Base-by-base conservation (phyloP, 2,888 invertebrate species). In the Athripsodes cinereus region DNA sequence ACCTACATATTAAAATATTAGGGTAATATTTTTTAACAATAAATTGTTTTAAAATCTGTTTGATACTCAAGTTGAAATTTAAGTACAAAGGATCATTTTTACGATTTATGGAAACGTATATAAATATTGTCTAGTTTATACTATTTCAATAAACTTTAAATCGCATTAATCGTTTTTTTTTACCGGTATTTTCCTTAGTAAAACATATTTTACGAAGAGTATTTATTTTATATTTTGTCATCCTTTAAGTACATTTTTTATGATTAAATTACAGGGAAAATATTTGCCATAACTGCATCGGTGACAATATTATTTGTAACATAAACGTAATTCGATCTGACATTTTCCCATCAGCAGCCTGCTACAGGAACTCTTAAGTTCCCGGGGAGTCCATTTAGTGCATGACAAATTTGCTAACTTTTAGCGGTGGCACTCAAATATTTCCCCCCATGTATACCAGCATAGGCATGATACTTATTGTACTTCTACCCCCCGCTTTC, bases 331-430 rank as follows among this genome's bases (percentile, higher is more conserved):
- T 48, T 21, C 6, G 48, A 20, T 48, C 11, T 11, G 21, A 21
- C 48, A 48, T 48, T 20, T 20, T 48, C 21, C 11, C 21, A 40
- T 40, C 40, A 26, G 26, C 22, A 16, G 2, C 5, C 3, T 5
- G 48, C 48, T 2, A 48, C 47, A 20, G 57, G 48, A 21, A 52
- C 50, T 48, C 26, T 26, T 5, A 16, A 40, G 40, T 40, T 40
- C 40, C 40, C 40, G 40, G 13, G 40, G 40, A 40, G 56, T 56
- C 61, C 55, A 59, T 62, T 62, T 59, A 58, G 52, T 59, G 61
- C 52, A 60, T 60, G 62, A 61, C 60, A 57, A 62, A 62, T 64
- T 60, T 59, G 58, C 59, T 57, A 59, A 61, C 59, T 63, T 60
- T 62, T 63, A 59, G 58, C 55, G 57, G 57, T 53, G 53, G 60